Evolutionary conservation across 1,140 invertebrate genomes (phyloP).

Genomic region (Parasteatoda tepidariorum): DNA sequence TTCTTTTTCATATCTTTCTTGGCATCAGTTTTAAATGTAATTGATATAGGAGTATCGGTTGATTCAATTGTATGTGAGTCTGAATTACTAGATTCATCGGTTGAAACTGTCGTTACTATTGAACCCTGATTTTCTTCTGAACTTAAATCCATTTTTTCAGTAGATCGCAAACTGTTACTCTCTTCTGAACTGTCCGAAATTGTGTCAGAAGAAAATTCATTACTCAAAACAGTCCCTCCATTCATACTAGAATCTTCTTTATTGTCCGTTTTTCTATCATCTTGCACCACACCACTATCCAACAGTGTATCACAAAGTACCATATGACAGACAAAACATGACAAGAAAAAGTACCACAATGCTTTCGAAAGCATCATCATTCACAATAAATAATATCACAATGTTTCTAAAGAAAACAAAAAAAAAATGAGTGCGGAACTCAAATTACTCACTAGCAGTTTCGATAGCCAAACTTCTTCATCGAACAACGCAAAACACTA

Average conservation of each 20-base stretch:
- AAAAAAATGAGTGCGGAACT: too few relatives aligned
- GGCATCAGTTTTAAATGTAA: not conserved
- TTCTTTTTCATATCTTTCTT: slow-evolving; percentile 33
- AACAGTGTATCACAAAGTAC: not conserved
- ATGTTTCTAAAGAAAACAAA: too few relatives aligned
- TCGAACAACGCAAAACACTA: too few relatives aligned
- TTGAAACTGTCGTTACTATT: not conserved
- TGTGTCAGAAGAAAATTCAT: not conserved
- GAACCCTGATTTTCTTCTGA: not conserved
- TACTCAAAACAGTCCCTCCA: not conserved
- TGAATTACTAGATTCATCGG: not conserved
- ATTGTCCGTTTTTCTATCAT: slow-evolving; percentile 3
- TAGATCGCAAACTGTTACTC: not conserved
- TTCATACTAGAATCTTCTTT: not conserved
- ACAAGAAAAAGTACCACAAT: not conserved
- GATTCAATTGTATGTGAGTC: not conserved
- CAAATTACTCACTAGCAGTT: too few relatives aligned
- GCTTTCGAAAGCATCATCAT: not conserved
- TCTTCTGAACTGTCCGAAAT: too few relatives aligned
- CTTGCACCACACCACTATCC: not conserved
- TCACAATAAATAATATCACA: too few relatives aligned
- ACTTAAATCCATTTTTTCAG: not conserved
- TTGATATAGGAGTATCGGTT: not conserved
- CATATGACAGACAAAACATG: not conserved
- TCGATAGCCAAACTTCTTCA: too few relatives aligned